phyloP scores from a whole-genome alignment of 2,113 vertebrate genomes.

The Plotosus lineatus region DNA sequence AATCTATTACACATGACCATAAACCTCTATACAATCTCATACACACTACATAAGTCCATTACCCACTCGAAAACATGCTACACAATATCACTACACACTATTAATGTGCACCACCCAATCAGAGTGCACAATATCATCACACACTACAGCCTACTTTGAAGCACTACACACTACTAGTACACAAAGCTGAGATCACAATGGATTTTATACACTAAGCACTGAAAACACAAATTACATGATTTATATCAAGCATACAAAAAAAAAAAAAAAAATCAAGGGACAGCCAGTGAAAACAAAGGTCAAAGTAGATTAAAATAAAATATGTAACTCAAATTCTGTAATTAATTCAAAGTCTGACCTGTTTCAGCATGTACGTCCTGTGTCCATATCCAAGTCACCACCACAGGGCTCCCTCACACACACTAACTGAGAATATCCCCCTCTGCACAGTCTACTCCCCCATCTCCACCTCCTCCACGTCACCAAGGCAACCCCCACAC shows the following conservation, averaged over 20 bases:
- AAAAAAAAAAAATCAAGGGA: not conserved
- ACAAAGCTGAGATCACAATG: not conserved
- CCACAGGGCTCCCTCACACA: constrained; percentile 13
- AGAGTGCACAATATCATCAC: not conserved
- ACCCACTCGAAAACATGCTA: not conserved
- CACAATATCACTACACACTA: not conserved
- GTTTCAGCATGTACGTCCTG: constrained; percentile 5
- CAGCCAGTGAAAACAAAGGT: not conserved
- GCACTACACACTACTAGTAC: not conserved
- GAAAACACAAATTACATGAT: constrained; percentile 9
- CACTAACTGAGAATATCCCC: constrained; percentile 31
- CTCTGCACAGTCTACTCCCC: constrained; percentile 8
- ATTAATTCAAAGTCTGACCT: constrained; percentile 6
- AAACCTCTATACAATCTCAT: not conserved
- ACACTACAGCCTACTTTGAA: not conserved
- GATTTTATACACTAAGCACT: not conserved
- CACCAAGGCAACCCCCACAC: constrained; percentile 34
- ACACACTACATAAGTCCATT: not conserved
- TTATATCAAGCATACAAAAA: not conserved
- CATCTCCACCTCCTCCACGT: constrained; percentile 27
- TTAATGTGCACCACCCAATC: not conserved
- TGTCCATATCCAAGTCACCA: constrained; percentile 21
- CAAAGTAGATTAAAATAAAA: not conserved
- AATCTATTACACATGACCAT: not conserved
- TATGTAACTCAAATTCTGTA: not conserved